Evolutionary conservation across 2,888 invertebrate species (phyloP).

Genomic region (Brenthis daphne): DNA sequence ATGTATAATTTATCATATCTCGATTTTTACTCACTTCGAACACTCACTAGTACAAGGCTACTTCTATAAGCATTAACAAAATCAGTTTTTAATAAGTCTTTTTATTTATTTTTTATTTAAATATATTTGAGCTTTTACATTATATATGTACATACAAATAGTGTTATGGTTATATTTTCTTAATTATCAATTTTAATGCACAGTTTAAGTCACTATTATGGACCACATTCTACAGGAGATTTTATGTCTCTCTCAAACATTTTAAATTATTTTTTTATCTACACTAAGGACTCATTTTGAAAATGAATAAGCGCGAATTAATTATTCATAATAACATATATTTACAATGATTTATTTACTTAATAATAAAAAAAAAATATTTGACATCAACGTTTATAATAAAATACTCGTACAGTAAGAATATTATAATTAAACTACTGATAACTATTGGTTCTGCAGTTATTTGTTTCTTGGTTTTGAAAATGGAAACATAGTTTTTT

Average conservation of each 20-base stretch:
- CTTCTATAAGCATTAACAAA: constrained; percentile 70
- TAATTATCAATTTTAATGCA: constrained; percentile 75
- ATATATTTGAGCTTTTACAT: constrained; percentile 79
- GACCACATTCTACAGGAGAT: constrained; percentile 75
- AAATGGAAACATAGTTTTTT: no score
- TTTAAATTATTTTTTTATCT: constrained; percentile 17
- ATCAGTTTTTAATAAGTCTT: constrained; percentile 74
- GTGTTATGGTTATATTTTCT: constrained; percentile 57
- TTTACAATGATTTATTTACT: constrained; percentile 5
- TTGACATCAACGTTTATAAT: not conserved
- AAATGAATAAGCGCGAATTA: constrained; percentile 15
- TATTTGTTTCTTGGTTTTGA: not conserved
- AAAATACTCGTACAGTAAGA: not conserved
- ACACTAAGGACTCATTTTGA: constrained; percentile 3
- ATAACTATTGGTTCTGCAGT: not conserved
- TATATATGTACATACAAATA: constrained; percentile 66
- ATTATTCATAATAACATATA: not conserved
- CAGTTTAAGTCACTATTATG: constrained; percentile 80
- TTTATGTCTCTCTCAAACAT: constrained; percentile 29
- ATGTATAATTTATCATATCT: constrained; percentile 40
- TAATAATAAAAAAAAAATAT: not conserved
- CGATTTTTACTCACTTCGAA: constrained; percentile 48
- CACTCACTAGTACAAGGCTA: constrained; percentile 68
- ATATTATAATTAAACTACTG: not conserved
- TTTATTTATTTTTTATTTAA: constrained; percentile 65